Conservation (phyloP, 2,113 vertebrate species). For the Nycticryphes semicollaris region DNA sequence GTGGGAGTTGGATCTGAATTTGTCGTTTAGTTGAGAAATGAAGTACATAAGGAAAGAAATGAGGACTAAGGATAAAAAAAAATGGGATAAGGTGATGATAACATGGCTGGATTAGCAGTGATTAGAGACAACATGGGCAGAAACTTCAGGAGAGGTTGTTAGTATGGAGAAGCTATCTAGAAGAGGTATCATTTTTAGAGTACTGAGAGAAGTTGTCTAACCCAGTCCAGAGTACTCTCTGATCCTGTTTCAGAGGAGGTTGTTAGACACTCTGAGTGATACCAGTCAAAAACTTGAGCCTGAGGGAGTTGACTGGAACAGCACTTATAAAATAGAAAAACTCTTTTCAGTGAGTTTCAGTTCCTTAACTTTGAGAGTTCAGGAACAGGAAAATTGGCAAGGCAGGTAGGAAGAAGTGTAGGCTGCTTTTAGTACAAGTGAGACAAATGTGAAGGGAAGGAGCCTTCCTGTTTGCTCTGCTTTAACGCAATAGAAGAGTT, state of each 20-base stretch:
- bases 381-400: background rate
- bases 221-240: accelerated
- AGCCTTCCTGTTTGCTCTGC: background rate
- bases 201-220: background rate
- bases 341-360: background rate
- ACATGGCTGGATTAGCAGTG: background rate
- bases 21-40: background rate
- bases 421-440: accelerated
- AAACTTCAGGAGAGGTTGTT: background rate
- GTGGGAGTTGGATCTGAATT: background rate
- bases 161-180: background rate
- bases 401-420: background rate
- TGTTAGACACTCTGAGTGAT: background rate
- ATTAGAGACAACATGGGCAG: background rate
- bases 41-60: background rate
- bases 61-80: background rate
- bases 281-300: background rate
- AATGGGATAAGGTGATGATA: background rate
- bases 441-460: background rate
- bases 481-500: background rate
- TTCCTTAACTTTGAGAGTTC: background rate
- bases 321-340: background rate
- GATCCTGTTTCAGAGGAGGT: background rate
- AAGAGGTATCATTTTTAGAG: background rate
- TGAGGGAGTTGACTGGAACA: background rate